These are phyloP conservation scores for Casuarius casuarius DNA, from an alignment of 2,113 vertebrate species.

Conservation along the genomic window DNA sequence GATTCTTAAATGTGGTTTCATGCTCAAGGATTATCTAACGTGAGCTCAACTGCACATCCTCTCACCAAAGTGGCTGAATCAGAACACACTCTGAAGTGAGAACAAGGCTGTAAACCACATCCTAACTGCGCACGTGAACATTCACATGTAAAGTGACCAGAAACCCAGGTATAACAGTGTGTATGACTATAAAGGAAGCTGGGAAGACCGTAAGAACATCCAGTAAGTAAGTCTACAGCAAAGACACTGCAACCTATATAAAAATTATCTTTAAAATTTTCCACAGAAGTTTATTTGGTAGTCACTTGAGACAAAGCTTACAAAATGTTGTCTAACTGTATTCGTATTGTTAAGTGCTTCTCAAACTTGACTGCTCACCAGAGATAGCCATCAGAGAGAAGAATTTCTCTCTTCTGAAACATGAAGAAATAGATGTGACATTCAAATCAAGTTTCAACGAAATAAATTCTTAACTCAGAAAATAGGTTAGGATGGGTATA, in stretches of 20 bases:
- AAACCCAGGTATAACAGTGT: background rate
- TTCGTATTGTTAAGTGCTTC: background rate
- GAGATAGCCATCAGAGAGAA: background rate
- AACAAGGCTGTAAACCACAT: background rate
- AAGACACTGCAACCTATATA: background rate
- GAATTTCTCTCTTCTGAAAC: background rate
- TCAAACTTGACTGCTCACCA: background rate
- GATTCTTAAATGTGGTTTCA: background rate
- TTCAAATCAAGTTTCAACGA: background rate
- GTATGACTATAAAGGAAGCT: background rate
- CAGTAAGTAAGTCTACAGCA: background rate
- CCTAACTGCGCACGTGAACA: background rate
- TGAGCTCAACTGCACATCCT: background rate
- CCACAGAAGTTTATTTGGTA: background rate
- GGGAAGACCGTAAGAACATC: background rate
- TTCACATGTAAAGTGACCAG: rapidly evolving
- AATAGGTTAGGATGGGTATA: background rate
- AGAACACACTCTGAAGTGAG: background rate
- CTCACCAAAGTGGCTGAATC: background rate
- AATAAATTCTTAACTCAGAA: background rate
- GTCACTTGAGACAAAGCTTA: background rate
- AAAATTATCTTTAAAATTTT: background rate
- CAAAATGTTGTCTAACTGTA: background rate
- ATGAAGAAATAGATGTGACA: background rate
- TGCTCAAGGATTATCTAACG: background rate